Evolutionary conservation across 2,113 vertebrate genomes (phyloP).

Genomic region (Leptodactylus fuscus): DNA sequence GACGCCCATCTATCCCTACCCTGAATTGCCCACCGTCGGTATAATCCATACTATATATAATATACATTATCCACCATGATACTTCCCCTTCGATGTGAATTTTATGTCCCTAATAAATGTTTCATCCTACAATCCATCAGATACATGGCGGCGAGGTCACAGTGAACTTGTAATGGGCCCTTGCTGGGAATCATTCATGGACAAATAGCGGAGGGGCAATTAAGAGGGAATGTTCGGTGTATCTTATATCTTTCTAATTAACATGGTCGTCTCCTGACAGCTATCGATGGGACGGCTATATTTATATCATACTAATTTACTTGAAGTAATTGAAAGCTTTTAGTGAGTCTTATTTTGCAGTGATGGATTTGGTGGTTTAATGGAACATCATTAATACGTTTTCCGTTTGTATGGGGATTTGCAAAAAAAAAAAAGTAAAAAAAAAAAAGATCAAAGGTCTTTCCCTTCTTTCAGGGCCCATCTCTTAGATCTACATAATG

Average conservation of each 20-base stretch:
- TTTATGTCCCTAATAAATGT: slow-evolving; percentile 28
- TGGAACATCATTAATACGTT: slow-evolving; percentile 37
- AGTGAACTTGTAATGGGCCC: slow-evolving; percentile 30
- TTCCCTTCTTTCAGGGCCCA: background rate
- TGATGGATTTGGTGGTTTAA: slow-evolving; percentile 33
- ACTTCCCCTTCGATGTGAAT: slow-evolving; percentile 12
- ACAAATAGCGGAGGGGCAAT: slow-evolving; percentile 25
- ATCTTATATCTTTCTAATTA: slow-evolving; percentile 43
- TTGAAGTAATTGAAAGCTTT: slow-evolving; percentile 36
- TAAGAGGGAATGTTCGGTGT: slow-evolving; percentile 3
- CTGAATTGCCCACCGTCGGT: background rate
- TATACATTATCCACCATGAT: slow-evolving; percentile 4
- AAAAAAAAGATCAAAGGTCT: slow-evolving; percentile 2
- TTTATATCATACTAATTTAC: slow-evolving; percentile 43
- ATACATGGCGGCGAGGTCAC: slow-evolving; percentile 4
- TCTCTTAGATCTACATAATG: too few relatives aligned
- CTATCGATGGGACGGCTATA: slow-evolving; percentile 34
- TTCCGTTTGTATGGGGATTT: background rate
- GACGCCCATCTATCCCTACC: background rate
- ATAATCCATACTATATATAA: background rate
- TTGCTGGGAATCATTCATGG: slow-evolving; percentile 16
- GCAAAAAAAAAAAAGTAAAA: background rate
- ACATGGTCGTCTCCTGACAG: slow-evolving; percentile 26
- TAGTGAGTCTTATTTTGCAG: slow-evolving; percentile 21
- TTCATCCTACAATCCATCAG: slow-evolving; percentile 23